Evolutionary conservation across 2,888 invertebrate genomes (phyloP).

Genomic region (Oscheius onirici): DNA sequence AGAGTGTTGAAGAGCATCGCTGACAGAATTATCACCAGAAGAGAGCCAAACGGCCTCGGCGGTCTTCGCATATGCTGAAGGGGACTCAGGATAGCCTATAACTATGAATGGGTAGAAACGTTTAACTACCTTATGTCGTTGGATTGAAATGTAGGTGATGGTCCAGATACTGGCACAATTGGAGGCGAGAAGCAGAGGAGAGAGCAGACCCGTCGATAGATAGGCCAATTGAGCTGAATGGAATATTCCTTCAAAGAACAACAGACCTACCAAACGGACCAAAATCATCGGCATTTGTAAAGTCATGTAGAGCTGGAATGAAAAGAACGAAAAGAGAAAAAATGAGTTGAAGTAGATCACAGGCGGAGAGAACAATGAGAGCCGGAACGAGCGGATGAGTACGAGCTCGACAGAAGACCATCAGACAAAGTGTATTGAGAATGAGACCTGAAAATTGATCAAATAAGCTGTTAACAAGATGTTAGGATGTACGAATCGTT

Average conservation of each 20-base stretch:
- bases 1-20: constrained; percentile 66
- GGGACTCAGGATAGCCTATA: constrained; percentile 52
- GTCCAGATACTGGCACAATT: constrained; percentile 71
- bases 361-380: constrained; percentile 65
- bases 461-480: too few relatives aligned
- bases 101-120: constrained; percentile 13
- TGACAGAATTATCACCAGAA: constrained; percentile 55
- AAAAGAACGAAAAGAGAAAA: constrained; percentile 69
- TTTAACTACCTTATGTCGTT: constrained; percentile 59
- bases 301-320: constrained; percentile 68
- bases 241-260: not conserved
- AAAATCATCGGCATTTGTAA: constrained; percentile 49
- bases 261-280: constrained; percentile 17
- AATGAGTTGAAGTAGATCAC: constrained; percentile 67
- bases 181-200: constrained; percentile 61
- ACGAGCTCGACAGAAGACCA: constrained; percentile 54
- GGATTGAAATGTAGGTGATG: constrained; percentile 68
- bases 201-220: constrained; percentile 64
- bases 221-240: constrained; percentile 65
- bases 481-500: not conserved
- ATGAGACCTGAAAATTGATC: constrained; percentile 43
- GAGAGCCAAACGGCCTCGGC: constrained; percentile 49
- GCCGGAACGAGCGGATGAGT: constrained; percentile 55
- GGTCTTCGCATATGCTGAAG: constrained; percentile 43
- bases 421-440: constrained; percentile 63